phyloP scores from a whole-genome alignment of 1,140 invertebrate species.

The Pseudomyrmex gracilis region DNA sequence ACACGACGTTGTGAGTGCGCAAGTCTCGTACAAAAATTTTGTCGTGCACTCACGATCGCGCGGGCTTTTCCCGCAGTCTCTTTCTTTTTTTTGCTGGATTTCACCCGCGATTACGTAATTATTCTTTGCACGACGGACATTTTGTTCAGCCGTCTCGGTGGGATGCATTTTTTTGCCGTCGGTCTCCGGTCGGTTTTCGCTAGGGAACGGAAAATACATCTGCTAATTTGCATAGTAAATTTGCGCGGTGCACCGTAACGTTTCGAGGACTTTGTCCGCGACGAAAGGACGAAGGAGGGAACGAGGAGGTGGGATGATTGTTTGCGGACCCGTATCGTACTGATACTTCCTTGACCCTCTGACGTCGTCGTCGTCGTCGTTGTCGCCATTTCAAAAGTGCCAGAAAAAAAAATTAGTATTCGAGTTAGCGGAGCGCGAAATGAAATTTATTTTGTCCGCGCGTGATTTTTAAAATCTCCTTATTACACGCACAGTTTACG shows the following conservation, averaged over 20 bases:
- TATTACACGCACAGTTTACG: not conserved
- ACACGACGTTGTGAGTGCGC: not conserved
- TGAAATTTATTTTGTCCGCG: not conserved
- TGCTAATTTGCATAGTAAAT: slow-evolving; percentile 76
- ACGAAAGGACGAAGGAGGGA: slow-evolving; percentile 15
- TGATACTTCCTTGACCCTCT: slow-evolving; percentile 37
- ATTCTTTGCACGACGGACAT: slow-evolving; percentile 70
- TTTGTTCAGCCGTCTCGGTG: slow-evolving; percentile 60
- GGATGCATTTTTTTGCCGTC: slow-evolving; percentile 63
- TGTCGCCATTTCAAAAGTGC: not conserved
- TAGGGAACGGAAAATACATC: slow-evolving; percentile 68
- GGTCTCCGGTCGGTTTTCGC: slow-evolving; percentile 65
- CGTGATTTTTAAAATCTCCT: not conserved
- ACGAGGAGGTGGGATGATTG: slow-evolving; percentile 32
- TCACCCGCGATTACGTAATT: slow-evolving; percentile 73
- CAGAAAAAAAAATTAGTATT: slow-evolving; percentile 21
- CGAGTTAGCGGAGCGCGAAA: slow-evolving; percentile 30
- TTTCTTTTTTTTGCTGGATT: slow-evolving; percentile 28
- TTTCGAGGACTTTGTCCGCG: slow-evolving; percentile 60
- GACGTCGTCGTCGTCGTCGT: not conserved
- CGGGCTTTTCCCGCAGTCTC: not conserved
- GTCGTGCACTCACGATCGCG: not conserved
- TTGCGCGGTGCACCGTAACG: slow-evolving; percentile 71
- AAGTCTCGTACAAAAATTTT: slow-evolving; percentile 49
- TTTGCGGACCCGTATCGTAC: slow-evolving; percentile 51